Percentiles rank a stretch among this genome's conserved stretches.
phyloP scores from a whole-genome alignment of 2,888 invertebrate genomes.

The Pseudoips prasinana region DNA sequence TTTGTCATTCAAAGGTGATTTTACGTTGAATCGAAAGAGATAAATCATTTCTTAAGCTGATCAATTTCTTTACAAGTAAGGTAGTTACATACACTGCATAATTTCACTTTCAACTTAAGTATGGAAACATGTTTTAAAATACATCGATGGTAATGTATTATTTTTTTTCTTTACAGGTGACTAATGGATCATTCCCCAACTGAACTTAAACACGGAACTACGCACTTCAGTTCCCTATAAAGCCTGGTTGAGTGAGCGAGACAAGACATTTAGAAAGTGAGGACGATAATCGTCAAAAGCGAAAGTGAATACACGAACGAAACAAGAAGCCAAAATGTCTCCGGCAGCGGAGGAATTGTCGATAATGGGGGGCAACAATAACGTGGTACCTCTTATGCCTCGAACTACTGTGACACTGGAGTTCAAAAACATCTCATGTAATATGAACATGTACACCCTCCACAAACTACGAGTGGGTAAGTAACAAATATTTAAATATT shows the following conservation, averaged over 20 bases:
- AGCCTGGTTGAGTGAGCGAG: constrained; percentile 19
- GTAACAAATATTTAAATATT: too few species aligned
- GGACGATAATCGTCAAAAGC: constrained; percentile 15
- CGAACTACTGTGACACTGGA: constrained; percentile 85
- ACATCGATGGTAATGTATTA: too few species aligned
- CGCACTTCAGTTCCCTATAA: too few species aligned
- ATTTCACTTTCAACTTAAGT: too few species aligned
- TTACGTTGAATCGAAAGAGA: too few species aligned
- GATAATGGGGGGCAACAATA: constrained; percentile 61
- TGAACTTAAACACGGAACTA: constrained; percentile 7
- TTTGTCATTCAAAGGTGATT: too few species aligned
- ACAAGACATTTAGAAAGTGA: constrained; percentile 34
- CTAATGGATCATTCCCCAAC: constrained; percentile 38
- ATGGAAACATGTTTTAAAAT: too few species aligned
- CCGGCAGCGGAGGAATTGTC: constrained; percentile 48
- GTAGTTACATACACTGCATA: too few species aligned
- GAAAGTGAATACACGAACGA: constrained; percentile 8
- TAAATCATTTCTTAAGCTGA: too few species aligned
- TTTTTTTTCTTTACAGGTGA: constrained; percentile 29
- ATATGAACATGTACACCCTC: constrained; percentile 80
- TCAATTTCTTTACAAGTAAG: too few species aligned
- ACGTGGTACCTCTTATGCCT: constrained; percentile 63
- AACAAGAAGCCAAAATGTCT: constrained; percentile 41
- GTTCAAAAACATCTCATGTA: constrained; percentile 86
- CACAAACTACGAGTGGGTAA: constrained; percentile 83